These are phyloP conservation scores for Temnothorax nylanderi DNA, from an alignment of 1,140 invertebrate genomes.

Conservation along the genomic window DNA sequence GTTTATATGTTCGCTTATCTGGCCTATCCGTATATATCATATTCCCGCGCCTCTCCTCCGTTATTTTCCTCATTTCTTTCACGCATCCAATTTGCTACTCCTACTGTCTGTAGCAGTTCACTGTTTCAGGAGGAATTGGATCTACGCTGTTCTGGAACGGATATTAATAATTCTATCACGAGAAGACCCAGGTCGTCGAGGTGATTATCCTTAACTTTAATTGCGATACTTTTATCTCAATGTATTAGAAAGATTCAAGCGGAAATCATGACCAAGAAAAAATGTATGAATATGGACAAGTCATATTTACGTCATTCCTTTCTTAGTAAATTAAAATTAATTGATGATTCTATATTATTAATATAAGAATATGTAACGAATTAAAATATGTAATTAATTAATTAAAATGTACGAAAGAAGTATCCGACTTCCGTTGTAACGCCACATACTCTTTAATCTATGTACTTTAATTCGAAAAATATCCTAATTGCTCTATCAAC, in stretches of 20 bases:
- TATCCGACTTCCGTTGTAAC: not conserved
- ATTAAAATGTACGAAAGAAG: not conserved
- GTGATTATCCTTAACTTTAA: conserved; percentile 74
- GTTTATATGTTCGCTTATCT: not conserved
- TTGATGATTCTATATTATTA: not conserved
- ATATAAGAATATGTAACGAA: not conserved
- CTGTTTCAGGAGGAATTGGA: conserved; percentile 84
- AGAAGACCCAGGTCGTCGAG: conserved; percentile 80
- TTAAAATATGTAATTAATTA: not conserved
- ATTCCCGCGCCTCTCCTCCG: not conserved
- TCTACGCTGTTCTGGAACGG: conserved; percentile 80
- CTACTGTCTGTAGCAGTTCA: conserved; percentile 83
- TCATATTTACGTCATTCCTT: not conserved
- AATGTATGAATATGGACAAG: not conserved
- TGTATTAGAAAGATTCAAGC: not conserved
- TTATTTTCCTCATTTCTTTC: not conserved
- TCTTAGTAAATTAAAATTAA: not conserved
- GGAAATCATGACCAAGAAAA: not conserved
- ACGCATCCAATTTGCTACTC: conserved; percentile 46
- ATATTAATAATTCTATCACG: conserved; percentile 78
- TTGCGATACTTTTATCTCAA: not conserved
- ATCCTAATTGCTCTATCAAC: too few species aligned
- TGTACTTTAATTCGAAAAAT: not conserved
- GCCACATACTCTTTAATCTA: not conserved
- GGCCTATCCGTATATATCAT: not conserved